Evolutionary conservation across 2,888 invertebrate species (phyloP), one percentile per base, ranked within the genome.

Genomic region (Microplitis deprimator): DNA sequence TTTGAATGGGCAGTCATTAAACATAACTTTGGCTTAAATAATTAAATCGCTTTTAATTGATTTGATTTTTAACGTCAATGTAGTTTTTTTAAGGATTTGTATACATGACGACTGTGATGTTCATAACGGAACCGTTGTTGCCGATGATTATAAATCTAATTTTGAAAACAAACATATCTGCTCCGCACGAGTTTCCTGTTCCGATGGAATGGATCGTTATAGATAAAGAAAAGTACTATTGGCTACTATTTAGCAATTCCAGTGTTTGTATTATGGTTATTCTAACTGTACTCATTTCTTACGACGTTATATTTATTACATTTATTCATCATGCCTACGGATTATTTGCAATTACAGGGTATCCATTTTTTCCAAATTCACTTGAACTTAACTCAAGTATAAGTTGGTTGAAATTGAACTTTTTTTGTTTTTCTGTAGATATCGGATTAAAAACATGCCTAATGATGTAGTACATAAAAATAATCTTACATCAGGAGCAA

Each of bases 261-360:
- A 13, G 29, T 6, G n/a, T 72, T 1, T 40, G 50, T 13, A 64
- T 73, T 50, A 16, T 64, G 13, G 16, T 65, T n/a, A 64, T 64
- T 16, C 5, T 73, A 7, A 61, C 38, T 10, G 40, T 64, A 8
- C 62, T 62, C 5, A 62, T 64, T 13, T 68, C 62, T 8, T n/a
- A 60, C n/a, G 77, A 77, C 69, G 10, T 60, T 1, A 10, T 77
- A 40, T 77, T 73, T 0, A 65, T 77, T 10, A 39, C 69, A 8
- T 62, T 73, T 10, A 16, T 73, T 1, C 65, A 77, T 3, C 77
- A 77, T 13, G 68, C 64, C 5, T 68, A 68, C 20, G 50, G 73
- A n/a, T 68, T 73, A 39, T 77, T 77, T 59, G 38, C 29, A 38
- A 6, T 39, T 8, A n/a, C 39, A 60, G 65, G 39, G 17, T 17